Evolutionary conservation across 2,113 vertebrate genomes (phyloP).

Genomic region (Anolis carolinensis): DNA sequence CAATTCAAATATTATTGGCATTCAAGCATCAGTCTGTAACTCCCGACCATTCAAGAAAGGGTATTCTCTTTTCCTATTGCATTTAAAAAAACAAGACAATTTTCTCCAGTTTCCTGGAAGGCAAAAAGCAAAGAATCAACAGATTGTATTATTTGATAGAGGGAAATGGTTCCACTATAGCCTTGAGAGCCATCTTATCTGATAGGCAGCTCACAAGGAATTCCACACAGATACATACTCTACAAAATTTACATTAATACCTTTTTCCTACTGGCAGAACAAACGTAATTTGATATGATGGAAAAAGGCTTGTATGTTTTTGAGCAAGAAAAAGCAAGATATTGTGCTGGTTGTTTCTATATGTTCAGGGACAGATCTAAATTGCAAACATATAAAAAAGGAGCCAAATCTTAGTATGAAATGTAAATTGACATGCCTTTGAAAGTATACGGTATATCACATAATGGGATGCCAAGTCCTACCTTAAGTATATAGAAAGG

Average conservation of each 20-base stretch:
- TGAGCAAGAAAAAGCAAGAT: background rate
- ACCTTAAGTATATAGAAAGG: background rate
- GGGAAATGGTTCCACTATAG: background rate
- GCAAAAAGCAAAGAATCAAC: background rate
- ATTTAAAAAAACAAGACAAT: conserved; percentile 2
- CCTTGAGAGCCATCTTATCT: background rate
- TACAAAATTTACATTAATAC: background rate
- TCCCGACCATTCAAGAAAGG: background rate
- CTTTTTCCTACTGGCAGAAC: background rate
- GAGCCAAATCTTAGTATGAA: background rate
- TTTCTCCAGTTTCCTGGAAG: background rate
- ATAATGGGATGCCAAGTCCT: too few relatives aligned
- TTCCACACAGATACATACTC: background rate
- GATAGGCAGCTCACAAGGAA: background rate
- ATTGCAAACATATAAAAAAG: background rate
- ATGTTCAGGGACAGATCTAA: background rate
- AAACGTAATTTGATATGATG: background rate
- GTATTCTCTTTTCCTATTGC: background rate
- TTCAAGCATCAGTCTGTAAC: background rate
- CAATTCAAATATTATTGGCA: background rate
- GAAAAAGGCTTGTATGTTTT: background rate
- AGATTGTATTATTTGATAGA: background rate
- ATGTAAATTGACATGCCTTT: background rate
- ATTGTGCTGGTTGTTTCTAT: background rate
- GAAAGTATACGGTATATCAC: too few relatives aligned